A percentile compares a stretch with the other conserved stretches of the same genome.
Evolutionary conservation across 2,797 vertebrate genomes (phyloP).

Genomic region (Podarcis lilfordi): DNA sequence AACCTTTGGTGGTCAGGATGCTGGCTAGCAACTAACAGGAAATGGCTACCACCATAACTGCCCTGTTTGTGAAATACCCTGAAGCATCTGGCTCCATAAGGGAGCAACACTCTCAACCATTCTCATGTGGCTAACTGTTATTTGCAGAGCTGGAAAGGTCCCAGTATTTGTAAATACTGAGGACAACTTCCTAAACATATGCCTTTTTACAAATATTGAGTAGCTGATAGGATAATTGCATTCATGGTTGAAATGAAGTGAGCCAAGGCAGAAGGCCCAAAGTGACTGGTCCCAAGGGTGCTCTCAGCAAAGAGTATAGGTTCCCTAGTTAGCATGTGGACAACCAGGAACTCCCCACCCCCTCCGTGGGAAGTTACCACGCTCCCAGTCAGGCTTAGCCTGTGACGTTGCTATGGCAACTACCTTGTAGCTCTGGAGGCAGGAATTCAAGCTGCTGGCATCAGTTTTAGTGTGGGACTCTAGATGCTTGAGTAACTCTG

Average conservation of each 20-base stretch:
- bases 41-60: neutral
- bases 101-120: neutral
- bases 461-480: constrained; percentile 44
- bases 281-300: neutral
- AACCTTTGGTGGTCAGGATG: neutral
- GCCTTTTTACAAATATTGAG: neutral
- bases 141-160: neutral
- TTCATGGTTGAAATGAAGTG: fast-evolving
- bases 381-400: constrained; percentile 39
- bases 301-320: neutral
- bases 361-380: neutral
- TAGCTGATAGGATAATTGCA: neutral
- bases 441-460: constrained; percentile 59
- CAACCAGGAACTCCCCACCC: constrained; percentile 35
- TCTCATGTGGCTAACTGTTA: neutral
- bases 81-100: neutral
- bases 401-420: constrained; percentile 49
- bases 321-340: neutral
- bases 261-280: neutral
- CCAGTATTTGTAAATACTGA: neutral
- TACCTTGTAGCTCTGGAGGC: constrained; percentile 83
- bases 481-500: constrained; percentile 70
- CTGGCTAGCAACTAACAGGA: neutral
- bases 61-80: neutral
- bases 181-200: too few species aligned